Evolutionary conservation across 2,797 vertebrate genomes (phyloP), one percentile per base, ranked within the genome.

Genomic region (Limnodromus scolopaceus): DNA sequence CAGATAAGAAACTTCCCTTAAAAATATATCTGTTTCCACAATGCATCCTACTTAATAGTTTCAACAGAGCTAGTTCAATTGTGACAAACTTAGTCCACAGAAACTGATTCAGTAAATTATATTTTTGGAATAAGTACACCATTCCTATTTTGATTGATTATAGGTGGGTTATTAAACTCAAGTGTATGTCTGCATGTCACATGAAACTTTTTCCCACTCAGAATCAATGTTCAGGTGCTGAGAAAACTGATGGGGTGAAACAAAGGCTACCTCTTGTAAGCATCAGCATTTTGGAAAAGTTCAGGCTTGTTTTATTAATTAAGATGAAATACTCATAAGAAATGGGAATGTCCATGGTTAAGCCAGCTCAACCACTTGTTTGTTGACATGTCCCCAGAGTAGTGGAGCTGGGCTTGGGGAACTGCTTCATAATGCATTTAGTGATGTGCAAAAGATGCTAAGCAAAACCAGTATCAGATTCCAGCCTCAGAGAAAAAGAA

Each of bases 221-320:
- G 77, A 95, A 85, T 70, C 79, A 89, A 74, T 60, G 46, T 43
- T 94, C 83, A 95, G 61, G 51, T 95, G 79, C 71, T 5, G 13
- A 96, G 45, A 96, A 95, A 93, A 94, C 48, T 55, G 53, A 74
- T 74, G 43, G 54, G 39, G 41, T 93, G 55, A 96, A 95, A 89
- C 15, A 93, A 87, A 91, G 55, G 80, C 51, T 93, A 92, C 36
- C 82, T 49, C 63, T 80, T 46, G 32, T 76, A 91, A 88, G 24
- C 32, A 90, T 39, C 8, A 74, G 58, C 32, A 82, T 74, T 90
- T 93, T 53, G 28, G 38, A 90, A 93, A 95, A 81, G 19, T 22
- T 82, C 53, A 91, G 58, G 36, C 12, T 96, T 92, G 48, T 75
- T 97, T 86, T 92, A 86, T 88, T 96, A 96, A 94, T 91, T 90